Base-by-base conservation (phyloP, 2,888 invertebrate species). In the Eupithecia insigniata region DNA sequence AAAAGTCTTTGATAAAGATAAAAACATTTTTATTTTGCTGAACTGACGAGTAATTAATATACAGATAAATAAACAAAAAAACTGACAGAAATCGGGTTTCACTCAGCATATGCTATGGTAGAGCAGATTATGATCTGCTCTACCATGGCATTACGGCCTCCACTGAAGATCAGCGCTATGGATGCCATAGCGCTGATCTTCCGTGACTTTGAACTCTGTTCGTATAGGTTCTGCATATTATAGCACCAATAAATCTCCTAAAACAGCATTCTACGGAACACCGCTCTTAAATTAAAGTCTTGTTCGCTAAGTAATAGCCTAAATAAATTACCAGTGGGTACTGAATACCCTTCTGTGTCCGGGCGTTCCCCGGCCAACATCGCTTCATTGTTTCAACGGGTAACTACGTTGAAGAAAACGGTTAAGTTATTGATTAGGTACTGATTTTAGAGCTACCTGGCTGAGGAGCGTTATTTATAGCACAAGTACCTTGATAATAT, bases 311-410 rank as follows among this genome's bases (percentile, higher is more conserved):
- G 73, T 73, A 77, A 71, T 71, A 67, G 72, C 74, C 58, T 78
- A 73, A 74, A 76, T 78, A 77, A 78, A 77, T 77, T 72, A 78
- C 68, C 34, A 30, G 66, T 34, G 32, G 32, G 30, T 34, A 34
- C 61, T 30, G 8, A 62, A 46, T 67, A 62, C 69, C 39, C 67
- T 58, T 62, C 62, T 72, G 71, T 70, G 66, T 66, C 66, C n/a
- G 67, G 71, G 72, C 67, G 28, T 34, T 66, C 58, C n/a, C 22
- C 26, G 3, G 26, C 55, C 55, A 55, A 55, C 62, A 34, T 34
- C 34, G 34, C 34, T 32, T 34, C 60, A 30, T 60, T 60, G 60
- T 60, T 60, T 30, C 30, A 60, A 16, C 58, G 16, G 7, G 55
- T 28, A 30, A 16, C 60, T 60, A 60, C 26, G 1, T 58, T 22